These are phyloP conservation scores for Euwallacea fornicatus DNA, from an alignment of 1,140 invertebrate species.

Conservation along the genomic window DNA sequence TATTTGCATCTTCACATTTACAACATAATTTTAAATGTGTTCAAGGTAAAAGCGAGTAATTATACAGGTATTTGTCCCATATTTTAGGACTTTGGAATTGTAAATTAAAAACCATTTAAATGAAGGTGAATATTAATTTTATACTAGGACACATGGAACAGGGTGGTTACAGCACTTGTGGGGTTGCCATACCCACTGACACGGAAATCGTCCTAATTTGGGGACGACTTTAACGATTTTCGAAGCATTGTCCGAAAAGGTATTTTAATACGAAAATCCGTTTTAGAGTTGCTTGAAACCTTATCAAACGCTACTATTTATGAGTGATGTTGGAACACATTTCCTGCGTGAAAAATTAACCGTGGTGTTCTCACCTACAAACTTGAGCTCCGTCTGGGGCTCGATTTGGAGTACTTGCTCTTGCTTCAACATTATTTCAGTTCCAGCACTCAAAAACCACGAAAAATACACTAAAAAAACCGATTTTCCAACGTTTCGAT, in stretches of 20 bases:
- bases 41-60: constrained; percentile 24
- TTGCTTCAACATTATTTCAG: constrained; percentile 49
- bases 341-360: constrained; percentile 38
- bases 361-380: constrained; percentile 63
- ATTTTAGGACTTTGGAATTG: constrained; percentile 13
- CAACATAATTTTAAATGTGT: constrained; percentile 7
- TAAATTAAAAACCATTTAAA: constrained; percentile 8
- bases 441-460: constrained; percentile 43
- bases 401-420: constrained; percentile 73
- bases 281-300: constrained; percentile 8
- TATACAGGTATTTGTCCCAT: background rate
- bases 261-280: background rate
- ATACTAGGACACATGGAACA: constrained; percentile 4
- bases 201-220: constrained; percentile 1
- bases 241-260: background rate
- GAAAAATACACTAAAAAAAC: constrained; percentile 42
- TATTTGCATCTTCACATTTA: too few species aligned
- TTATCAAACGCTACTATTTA: constrained; percentile 36
- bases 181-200: constrained; percentile 22
- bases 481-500: constrained; percentile 43
- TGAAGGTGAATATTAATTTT: constrained; percentile 1
- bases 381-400: constrained; percentile 71
- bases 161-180: constrained; percentile 24
- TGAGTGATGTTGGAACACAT: constrained; percentile 33
- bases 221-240: constrained; percentile 18